Base-by-base conservation (phyloP, 2,888 invertebrate species). In the Sympetrum striolatum region DNA sequence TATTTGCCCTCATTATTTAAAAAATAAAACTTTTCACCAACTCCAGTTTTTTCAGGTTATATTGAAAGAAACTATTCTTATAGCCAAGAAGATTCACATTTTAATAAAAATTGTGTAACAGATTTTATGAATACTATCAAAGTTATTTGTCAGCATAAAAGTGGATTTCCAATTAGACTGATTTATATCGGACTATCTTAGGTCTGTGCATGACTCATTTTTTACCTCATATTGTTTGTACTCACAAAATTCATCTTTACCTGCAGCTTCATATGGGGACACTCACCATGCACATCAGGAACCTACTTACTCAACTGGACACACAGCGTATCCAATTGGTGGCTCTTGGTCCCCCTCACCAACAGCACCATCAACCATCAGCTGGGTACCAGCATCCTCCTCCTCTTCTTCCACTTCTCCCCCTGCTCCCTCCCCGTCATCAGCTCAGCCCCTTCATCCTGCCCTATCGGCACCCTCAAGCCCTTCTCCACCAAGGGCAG, bases 361-460 rank as follows among this genome's bases (percentile, higher is more conserved):
- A 12, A 37, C 86, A 6, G 86, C 86, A 37, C 86, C 86, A 35
- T 86, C 86, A 8, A 86, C 86, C 35, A 86, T 86, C 86, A 86
- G 86, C 64, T 86, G 86, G 86, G 86, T 86, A 6, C 86, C 86
- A 22, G 60, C 86, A 1, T 86, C 86, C 37, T 86, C 86, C 5
- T 86, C 86, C n/a, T 86, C 86, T 15, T 86, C 86, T 5, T 86
- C 86, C 37, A 86, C 86, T n/a, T 86, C 86, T 1, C 86, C 86
- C 37, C 86, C 86, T 22, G 86, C 86, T 22, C 86, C 86, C 35
- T 86, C 86, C 5, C 86, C 86, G 39, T 60, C 86, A 12, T 86
- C 86, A 2, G 86, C 86, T 22, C 86, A 58, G 18, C 60, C 86
- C 22, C 86, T 86, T 4, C 86, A 86, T 14, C 86, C 86, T 22